These are phyloP conservation scores for Trissonchulus sp. DNA, from an alignment of 2,888 invertebrate species.

Conservation along the genomic window DNA sequence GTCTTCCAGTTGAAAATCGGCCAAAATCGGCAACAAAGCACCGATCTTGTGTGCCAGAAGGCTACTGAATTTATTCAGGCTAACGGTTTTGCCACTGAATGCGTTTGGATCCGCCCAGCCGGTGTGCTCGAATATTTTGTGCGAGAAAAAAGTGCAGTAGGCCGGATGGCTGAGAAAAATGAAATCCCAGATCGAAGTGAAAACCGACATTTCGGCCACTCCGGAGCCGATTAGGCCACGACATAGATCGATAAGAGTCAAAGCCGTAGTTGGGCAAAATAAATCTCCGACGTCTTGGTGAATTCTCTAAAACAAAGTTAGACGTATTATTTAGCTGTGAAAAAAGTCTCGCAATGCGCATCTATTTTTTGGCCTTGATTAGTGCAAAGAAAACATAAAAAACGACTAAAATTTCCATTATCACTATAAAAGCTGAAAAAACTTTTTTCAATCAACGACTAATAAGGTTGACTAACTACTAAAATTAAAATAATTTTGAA, in stretches of 20 bases:
- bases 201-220: not conserved
- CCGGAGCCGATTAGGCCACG: not conserved
- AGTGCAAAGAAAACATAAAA: too few relatives aligned
- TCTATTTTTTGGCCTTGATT: too few relatives aligned
- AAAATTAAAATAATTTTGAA: too few relatives aligned
- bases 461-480: too few relatives aligned
- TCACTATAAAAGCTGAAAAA: too few relatives aligned
- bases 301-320: too few relatives aligned
- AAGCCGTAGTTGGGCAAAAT: too few relatives aligned
- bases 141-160: slow-evolving; percentile 41
- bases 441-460: too few relatives aligned
- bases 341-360: too few relatives aligned
- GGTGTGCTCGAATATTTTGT: slow-evolving; percentile 37
- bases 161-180: slow-evolving; percentile 46
- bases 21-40: not conserved
- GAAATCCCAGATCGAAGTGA: slow-evolving; percentile 37
- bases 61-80: not conserved
- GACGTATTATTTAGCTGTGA: too few relatives aligned
- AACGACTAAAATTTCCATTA: too few relatives aligned
- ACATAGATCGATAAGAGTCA: not conserved
- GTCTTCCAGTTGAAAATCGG: not conserved
- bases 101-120: slow-evolving; percentile 40
- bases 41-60: not conserved
- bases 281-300: too few relatives aligned
- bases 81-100: not conserved